phyloP scores from a whole-genome alignment of 1,140 invertebrate species.

The Diabrotica virgifera region DNA sequence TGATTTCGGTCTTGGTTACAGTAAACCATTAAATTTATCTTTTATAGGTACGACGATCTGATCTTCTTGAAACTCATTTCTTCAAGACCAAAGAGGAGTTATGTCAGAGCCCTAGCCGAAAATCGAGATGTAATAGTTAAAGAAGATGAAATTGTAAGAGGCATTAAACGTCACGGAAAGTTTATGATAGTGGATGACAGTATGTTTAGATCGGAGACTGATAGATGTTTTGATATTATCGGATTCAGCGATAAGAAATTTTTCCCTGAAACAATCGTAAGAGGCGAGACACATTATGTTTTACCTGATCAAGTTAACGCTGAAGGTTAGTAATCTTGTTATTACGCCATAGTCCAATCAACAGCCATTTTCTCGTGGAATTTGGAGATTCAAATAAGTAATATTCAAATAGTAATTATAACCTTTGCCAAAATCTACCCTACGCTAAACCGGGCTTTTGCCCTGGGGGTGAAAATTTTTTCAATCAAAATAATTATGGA shows the following conservation, averaged over 20 bases:
- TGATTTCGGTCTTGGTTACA: no score
- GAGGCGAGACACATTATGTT: slow-evolving; percentile 24
- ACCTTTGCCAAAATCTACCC: no score
- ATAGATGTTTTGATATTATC: slow-evolving; percentile 26
- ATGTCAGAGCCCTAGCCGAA: slow-evolving; percentile 22
- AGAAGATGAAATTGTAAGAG: slow-evolving; percentile 22
- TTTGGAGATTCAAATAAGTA: no score
- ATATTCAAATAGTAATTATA: no score
- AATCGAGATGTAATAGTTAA: slow-evolving; percentile 25
- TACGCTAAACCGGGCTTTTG: no score
- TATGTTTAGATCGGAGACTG: slow-evolving; percentile 27
- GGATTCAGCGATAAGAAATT: slow-evolving; percentile 23
- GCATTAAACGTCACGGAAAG: slow-evolving; percentile 28
- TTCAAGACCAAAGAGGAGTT: neutral
- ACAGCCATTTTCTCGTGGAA: no score
- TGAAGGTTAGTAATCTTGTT: no score
- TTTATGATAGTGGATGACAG: slow-evolving; percentile 28
- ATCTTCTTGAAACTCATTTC: slow-evolving; percentile 23
- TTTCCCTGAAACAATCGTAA: slow-evolving; percentile 25
- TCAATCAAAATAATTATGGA: no score
- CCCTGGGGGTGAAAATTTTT: no score
- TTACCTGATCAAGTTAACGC: slow-evolving; percentile 14
- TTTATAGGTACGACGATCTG: neutral
- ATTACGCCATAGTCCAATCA: no score
- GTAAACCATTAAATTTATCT: no score